These are phyloP conservation scores for Dryobota labecula DNA, from an alignment of 2,888 invertebrate species.

Conservation along the genomic window DNA sequence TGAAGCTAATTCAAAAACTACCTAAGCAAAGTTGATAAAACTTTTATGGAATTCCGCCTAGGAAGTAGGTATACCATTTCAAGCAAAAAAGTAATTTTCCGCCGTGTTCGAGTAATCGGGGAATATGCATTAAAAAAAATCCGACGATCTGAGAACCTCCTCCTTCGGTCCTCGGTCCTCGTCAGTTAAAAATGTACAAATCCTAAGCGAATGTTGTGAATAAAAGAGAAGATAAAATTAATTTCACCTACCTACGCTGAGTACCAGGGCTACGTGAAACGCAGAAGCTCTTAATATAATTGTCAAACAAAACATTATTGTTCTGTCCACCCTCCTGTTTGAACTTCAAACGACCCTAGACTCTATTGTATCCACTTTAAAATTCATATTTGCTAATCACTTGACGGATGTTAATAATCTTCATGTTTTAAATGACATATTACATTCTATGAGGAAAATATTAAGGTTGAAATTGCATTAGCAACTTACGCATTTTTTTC, in stretches of 20 bases:
- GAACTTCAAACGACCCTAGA: constrained; percentile 23
- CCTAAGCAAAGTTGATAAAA: too few species aligned
- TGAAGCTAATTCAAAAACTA: too few species aligned
- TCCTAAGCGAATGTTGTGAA: constrained; percentile 20
- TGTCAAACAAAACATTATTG: constrained; percentile 66
- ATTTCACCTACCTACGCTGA: constrained; percentile 44
- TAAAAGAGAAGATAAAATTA: constrained; percentile 23
- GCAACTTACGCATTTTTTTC: constrained; percentile 4
- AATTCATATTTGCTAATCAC: constrained; percentile 46
- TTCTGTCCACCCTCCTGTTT: constrained; percentile 40
- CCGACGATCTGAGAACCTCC: too few species aligned
- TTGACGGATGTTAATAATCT: constrained; percentile 34
- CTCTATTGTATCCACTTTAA: constrained; percentile 25
- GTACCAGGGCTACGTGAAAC: constrained; percentile 52
- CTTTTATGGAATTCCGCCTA: too few species aligned
- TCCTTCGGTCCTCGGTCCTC: too few species aligned
- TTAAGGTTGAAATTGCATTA: constrained; percentile 46
- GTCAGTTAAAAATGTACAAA: too few species aligned
- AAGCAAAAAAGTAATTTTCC: too few species aligned
- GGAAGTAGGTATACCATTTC: too few species aligned
- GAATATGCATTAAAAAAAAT: too few species aligned
- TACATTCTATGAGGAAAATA: constrained; percentile 29
- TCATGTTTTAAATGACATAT: constrained; percentile 27
- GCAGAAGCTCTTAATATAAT: constrained; percentile 64
- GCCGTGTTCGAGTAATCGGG: too few species aligned